These are phyloP conservation scores for Leptodactylus fuscus DNA, from an alignment of 2,113 vertebrate genomes.

Conservation along the genomic window DNA sequence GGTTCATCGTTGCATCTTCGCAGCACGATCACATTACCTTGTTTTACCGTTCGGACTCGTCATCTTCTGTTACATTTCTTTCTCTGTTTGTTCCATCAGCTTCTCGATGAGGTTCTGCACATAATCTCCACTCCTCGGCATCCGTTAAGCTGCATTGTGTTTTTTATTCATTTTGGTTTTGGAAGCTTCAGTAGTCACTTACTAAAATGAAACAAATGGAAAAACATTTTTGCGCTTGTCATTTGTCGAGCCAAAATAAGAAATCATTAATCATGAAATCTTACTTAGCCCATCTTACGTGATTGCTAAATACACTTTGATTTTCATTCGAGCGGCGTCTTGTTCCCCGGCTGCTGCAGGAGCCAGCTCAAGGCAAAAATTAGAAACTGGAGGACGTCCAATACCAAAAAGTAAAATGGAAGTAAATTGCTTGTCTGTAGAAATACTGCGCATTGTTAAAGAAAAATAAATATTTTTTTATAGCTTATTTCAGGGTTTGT, in stretches of 20 bases:
- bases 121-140: not conserved
- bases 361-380: constrained; percentile 66
- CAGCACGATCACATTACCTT: too few relatives aligned
- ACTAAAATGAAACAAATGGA: constrained; percentile 65
- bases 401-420: constrained; percentile 60
- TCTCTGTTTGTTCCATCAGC: constrained; percentile 46
- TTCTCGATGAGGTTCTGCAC: not conserved
- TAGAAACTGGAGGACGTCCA: constrained; percentile 67
- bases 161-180: constrained; percentile 63
- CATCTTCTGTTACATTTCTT: not conserved
- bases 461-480: constrained; percentile 52
- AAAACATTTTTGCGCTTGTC: constrained; percentile 66
- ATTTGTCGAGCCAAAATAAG: constrained; percentile 63
- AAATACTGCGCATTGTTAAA: constrained; percentile 56
- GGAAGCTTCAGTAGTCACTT: constrained; percentile 64
- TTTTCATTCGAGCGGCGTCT: constrained; percentile 65
- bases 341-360: constrained; percentile 62
- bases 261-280: constrained; percentile 67
- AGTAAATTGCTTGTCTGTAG: constrained; percentile 65
- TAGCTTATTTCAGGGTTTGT: constrained; percentile 23
- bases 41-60: not conserved
- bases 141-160: not conserved
- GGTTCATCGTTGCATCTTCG: too few relatives aligned
- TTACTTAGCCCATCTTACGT: constrained; percentile 60
- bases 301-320: constrained; percentile 66